phyloP scores from a whole-genome alignment of 1,140 invertebrate species.

The Solen grandis region DNA sequence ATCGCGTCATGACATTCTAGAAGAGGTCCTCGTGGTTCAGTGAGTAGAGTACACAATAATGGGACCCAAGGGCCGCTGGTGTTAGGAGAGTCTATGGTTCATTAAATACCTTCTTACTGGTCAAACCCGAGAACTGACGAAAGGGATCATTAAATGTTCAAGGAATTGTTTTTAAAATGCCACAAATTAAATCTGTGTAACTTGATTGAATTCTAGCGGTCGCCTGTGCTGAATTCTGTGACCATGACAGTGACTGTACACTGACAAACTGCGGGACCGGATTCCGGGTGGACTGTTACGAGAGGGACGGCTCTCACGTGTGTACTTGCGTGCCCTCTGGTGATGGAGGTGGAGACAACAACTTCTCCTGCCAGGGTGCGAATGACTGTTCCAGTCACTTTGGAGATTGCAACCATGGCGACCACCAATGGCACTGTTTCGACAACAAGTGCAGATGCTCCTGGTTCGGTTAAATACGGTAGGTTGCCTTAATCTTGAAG shows the following conservation, averaged over 20 bases:
- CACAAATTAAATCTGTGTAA: too few relatives aligned
- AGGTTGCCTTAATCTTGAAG: too few relatives aligned
- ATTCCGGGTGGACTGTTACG: not conserved
- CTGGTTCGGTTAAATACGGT: too few relatives aligned
- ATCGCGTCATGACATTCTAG: too few relatives aligned
- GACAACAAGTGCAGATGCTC: not conserved
- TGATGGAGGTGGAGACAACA: not conserved
- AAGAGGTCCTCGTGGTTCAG: too few relatives aligned
- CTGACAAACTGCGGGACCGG: not conserved
- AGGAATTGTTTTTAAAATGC: too few relatives aligned
- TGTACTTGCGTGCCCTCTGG: not conserved
- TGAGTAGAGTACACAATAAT: too few relatives aligned
- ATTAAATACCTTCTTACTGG: too few relatives aligned
- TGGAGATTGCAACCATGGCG: not conserved
- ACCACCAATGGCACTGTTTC: conserved; percentile 4
- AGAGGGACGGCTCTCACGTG: not conserved
- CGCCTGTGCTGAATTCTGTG: not conserved
- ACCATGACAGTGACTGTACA: conserved; percentile 6
- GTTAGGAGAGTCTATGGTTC: too few relatives aligned
- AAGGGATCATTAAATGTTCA: too few relatives aligned
- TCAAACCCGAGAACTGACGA: too few relatives aligned
- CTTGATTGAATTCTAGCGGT: not conserved
- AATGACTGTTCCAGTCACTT: not conserved
- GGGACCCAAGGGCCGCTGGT: too few relatives aligned
- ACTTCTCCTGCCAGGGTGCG: not conserved